Base-by-base conservation (phyloP, 2,113 vertebrate species). In the Nymphicus hollandicus region DNA sequence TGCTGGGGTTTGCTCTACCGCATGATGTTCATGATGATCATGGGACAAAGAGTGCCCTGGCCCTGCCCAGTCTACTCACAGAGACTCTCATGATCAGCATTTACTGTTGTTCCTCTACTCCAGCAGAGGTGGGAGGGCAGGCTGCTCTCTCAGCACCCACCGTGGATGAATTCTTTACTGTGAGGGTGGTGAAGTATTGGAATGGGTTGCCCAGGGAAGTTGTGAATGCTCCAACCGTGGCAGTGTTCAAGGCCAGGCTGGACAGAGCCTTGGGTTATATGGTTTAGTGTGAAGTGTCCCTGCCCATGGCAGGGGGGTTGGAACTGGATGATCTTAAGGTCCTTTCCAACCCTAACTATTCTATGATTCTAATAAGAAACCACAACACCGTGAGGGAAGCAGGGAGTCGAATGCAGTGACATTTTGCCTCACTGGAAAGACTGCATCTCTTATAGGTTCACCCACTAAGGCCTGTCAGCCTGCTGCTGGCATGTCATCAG, bases 391-490 rank as follows among this genome's bases (percentile, higher is more conserved):
- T 64, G 63, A 17, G 10, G 39, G 35, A 87, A 79, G 46, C 50
- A 68, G 16, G 1, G 20, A 9, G 23, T 18, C 84, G 64, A 39
- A 88, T 31, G 28, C 77, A 91, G 53, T 37, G 56, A 86, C n/a
- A 25, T 82, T 74, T 74, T 86, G 41, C 37, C 46, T 39, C 6
- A 2, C 37, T 86, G 65, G 39, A 69, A 85, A 83, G 53, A 61
- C 24, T 84, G 35, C 25, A 46, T 37, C 61, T 85, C 73, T 77
- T 65, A 52, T 0, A 6, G 16, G 13, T 60, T 91, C 41, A 47
- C 19, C 39, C 12, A 7, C 6, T 0, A 1, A 77, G 37, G 37
- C 29, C 25, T 10, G 2, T 29, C 52, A 60, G n/a, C 17, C 69
- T 82, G 50, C 56, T 92, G 60, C 55, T 77, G 43, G 14, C 39